Evolutionary conservation across 2,113 vertebrate species (phyloP).

Genomic region (Melanerpes formicivorus): DNA sequence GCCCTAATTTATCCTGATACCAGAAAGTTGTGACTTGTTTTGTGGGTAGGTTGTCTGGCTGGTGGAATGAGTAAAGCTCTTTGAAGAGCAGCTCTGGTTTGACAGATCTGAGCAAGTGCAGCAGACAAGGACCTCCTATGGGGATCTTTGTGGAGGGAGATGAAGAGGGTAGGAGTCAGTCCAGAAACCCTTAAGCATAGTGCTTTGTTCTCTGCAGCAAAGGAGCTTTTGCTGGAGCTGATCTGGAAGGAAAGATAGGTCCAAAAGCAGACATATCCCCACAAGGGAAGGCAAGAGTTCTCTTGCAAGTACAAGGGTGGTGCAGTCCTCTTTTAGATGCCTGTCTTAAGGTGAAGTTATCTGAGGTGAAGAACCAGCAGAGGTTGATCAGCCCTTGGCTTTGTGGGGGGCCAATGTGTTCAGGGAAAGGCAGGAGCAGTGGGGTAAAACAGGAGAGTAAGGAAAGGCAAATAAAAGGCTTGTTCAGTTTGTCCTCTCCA

Average conservation of each 20-base stretch:
- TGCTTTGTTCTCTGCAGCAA: background rate
- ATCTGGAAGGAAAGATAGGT: background rate
- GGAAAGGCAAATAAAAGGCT: background rate
- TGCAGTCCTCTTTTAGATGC: background rate
- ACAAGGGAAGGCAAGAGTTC: background rate
- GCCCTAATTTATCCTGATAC: background rate
- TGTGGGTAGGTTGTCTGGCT: background rate
- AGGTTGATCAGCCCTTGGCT: background rate
- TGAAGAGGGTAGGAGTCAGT: background rate
- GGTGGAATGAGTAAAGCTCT: constrained; percentile 24
- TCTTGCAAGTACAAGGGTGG: background rate
- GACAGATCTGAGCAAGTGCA: background rate
- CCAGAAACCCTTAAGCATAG: background rate
- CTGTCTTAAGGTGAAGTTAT: background rate
- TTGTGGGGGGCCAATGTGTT: background rate
- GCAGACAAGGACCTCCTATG: background rate
- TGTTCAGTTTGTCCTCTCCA: background rate
- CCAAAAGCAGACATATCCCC: background rate
- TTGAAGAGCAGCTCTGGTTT: background rate
- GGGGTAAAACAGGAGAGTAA: background rate
- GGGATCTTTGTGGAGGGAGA: background rate
- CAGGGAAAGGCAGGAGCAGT: background rate
- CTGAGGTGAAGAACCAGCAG: background rate
- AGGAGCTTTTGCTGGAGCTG: background rate
- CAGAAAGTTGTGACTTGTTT: constrained; percentile 19